phyloP scores from a whole-genome alignment of 2,797 vertebrate species.

The Cryptoblepharus egeriae region DNA sequence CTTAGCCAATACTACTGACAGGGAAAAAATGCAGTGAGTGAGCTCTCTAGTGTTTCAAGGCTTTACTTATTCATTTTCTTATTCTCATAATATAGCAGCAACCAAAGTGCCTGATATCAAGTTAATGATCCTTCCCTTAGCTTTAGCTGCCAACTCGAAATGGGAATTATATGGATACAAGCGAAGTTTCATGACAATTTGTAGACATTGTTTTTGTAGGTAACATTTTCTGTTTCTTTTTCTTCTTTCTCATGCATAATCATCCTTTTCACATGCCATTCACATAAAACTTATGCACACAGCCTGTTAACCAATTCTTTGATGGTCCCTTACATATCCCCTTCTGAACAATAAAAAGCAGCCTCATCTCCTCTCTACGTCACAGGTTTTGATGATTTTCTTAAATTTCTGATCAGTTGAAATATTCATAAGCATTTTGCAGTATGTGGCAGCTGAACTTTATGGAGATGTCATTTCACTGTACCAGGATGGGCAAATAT shows the following conservation, averaged over 20 bases:
- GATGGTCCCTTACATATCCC: neutral
- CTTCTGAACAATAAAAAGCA: neutral
- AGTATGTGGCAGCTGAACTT: neutral
- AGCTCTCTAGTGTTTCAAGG: conserved; percentile 49
- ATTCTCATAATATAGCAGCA: conserved; percentile 49
- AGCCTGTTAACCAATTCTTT: neutral
- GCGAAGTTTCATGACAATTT: neutral
- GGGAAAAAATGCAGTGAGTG: neutral
- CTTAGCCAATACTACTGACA: conserved; percentile 63
- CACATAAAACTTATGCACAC: neutral
- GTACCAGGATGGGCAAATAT: too few relatives aligned
- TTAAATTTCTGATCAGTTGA: neutral
- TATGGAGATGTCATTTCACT: neutral
- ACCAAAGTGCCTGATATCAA: conserved; percentile 47
- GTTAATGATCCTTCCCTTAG: neutral
- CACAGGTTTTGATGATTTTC: neutral
- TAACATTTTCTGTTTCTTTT: neutral
- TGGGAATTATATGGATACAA: neutral
- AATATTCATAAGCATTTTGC: neutral
- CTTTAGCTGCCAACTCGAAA: conserved; percentile 28
- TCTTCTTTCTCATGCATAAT: neutral
- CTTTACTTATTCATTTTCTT: conserved; percentile 52
- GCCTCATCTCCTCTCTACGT: neutral
- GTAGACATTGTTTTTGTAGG: neutral
- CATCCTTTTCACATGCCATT: too few relatives aligned